Percentiles rank a stretch among this genome's conserved stretches.
These are phyloP conservation scores for Trypoxylus dichotomus DNA, from an alignment of 1,140 invertebrate genomes.

Conservation along the genomic window DNA sequence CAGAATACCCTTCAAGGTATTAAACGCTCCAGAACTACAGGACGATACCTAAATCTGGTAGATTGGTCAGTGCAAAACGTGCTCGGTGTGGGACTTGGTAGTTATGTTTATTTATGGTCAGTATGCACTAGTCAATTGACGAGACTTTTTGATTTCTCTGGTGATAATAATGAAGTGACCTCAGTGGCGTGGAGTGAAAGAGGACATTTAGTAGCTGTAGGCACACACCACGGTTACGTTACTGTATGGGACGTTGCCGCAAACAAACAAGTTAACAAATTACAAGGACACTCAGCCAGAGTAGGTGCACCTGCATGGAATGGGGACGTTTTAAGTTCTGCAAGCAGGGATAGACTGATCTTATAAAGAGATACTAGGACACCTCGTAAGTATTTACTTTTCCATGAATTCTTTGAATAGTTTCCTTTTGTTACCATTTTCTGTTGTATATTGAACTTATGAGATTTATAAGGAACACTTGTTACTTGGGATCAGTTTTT, in stretches of 20 bases:
- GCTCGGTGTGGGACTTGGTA: slow-evolving; percentile 95
- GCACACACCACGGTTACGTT: slow-evolving; percentile 95
- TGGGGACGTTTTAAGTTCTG: slow-evolving; percentile 94
- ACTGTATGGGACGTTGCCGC: slow-evolving; percentile 97
- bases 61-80: slow-evolving; percentile 99
- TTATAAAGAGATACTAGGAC: slow-evolving; percentile 93
- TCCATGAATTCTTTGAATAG: too few species aligned
- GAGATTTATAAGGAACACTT: too few species aligned
- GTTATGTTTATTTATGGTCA: slow-evolving; percentile 99
- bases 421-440: too few species aligned
- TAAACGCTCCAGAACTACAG: slow-evolving; percentile 98
- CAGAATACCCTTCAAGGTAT: slow-evolving; percentile 94
- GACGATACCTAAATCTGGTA: slow-evolving; percentile 98
- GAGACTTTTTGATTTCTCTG: slow-evolving; percentile 91
- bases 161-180: slow-evolving; percentile 93
- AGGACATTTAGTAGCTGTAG: slow-evolving; percentile 95
- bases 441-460: too few species aligned
- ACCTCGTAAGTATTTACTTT: slow-evolving; percentile 61
- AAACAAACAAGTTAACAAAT: slow-evolving; percentile 90
- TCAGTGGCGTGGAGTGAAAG: slow-evolving; percentile 99
- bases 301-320: slow-evolving; percentile 98
- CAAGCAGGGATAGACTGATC: slow-evolving; percentile 92
- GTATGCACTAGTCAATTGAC: slow-evolving; percentile 98
- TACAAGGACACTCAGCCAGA: slow-evolving; percentile 90
- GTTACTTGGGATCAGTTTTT: too few species aligned